phyloP scores from a whole-genome alignment of 2,113 vertebrate species.

The Haplotaxodon microlepis region DNA sequence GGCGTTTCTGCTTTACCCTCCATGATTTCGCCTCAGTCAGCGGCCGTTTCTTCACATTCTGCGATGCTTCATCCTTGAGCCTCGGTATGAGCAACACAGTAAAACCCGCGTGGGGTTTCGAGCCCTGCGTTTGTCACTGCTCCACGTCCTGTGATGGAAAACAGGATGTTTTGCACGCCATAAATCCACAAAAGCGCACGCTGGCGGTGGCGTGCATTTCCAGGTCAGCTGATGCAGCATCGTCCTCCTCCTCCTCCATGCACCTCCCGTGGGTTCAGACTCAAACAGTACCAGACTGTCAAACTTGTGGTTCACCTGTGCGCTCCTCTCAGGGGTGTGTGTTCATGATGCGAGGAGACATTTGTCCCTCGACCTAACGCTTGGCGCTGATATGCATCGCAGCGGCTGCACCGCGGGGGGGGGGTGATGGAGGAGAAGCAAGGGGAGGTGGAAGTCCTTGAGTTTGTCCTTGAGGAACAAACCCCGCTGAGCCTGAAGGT shows the following conservation, averaged over 20 bases:
- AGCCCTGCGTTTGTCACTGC: not conserved
- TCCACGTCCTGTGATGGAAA: not conserved
- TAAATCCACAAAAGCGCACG: not conserved
- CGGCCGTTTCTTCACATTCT: not conserved
- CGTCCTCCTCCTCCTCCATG: not conserved
- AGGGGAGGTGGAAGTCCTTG: not conserved
- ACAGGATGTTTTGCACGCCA: not conserved
- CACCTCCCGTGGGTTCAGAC: slow-evolving; percentile 8
- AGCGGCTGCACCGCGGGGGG: not conserved
- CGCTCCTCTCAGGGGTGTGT: not conserved
- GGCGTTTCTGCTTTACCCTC: not conserved
- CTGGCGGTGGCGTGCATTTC: slow-evolving; percentile 5
- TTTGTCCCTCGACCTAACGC: not conserved
- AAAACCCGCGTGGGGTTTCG: not conserved
- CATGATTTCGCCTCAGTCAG: not conserved
- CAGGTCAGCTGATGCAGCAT: slow-evolving; percentile 38
- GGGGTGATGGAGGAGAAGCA: not conserved
- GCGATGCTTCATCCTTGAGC: not conserved
- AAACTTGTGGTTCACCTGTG: not conserved
- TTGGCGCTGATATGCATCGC: slow-evolving; percentile 54
- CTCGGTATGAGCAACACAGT: not conserved
- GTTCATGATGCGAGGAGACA: slow-evolving; percentile 16
- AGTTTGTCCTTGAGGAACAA: not conserved
- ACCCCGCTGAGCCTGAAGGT: not conserved
- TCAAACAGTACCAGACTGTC: slow-evolving; percentile 48